phyloP scores from a whole-genome alignment of 2,888 invertebrate genomes.

The Hydriomena furcata region DNA sequence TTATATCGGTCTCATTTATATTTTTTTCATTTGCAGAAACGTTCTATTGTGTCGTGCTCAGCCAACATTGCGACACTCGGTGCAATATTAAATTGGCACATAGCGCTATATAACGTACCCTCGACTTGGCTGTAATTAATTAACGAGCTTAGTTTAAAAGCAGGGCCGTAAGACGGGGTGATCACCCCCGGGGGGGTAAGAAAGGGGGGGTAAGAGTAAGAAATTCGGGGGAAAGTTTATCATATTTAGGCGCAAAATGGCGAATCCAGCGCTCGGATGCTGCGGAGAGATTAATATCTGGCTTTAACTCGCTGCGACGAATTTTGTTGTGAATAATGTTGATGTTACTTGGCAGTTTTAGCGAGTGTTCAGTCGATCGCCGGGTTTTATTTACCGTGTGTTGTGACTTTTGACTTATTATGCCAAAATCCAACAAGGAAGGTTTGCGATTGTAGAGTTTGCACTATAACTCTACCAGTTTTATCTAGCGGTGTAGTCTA shows the following conservation, averaged over 20 bases:
- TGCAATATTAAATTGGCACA: constrained; percentile 79
- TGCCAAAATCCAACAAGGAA: too few relatives aligned
- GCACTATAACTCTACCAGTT: too few relatives aligned
- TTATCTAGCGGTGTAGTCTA: too few relatives aligned
- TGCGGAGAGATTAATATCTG: constrained; percentile 81
- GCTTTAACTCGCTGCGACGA: constrained; percentile 79
- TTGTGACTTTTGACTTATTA: background rate
- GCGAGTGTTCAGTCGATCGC: constrained; percentile 37
- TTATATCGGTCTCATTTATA: constrained; percentile 14
- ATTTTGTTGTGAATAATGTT: constrained; percentile 76
- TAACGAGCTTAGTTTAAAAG: constrained; percentile 85
- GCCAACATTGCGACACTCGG: constrained; percentile 39
- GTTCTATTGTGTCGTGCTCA: constrained; percentile 28
- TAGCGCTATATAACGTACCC: constrained; percentile 75
- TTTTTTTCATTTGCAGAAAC: constrained; percentile 28
- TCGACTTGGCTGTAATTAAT: constrained; percentile 83
- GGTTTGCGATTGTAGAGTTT: too few relatives aligned
- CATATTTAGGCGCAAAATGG: constrained; percentile 84
- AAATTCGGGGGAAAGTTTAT: constrained; percentile 84
- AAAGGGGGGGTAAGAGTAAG: constrained; percentile 70
- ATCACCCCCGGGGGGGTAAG: constrained; percentile 61
- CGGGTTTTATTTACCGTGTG: constrained; percentile 6
- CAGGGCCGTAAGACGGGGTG: constrained; percentile 81
- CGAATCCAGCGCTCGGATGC: constrained; percentile 81
- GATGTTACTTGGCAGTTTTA: constrained; percentile 70